These are phyloP conservation scores for Cryptosula pallasiana DNA, from an alignment of 2,888 invertebrate genomes.

Conservation along the genomic window DNA sequence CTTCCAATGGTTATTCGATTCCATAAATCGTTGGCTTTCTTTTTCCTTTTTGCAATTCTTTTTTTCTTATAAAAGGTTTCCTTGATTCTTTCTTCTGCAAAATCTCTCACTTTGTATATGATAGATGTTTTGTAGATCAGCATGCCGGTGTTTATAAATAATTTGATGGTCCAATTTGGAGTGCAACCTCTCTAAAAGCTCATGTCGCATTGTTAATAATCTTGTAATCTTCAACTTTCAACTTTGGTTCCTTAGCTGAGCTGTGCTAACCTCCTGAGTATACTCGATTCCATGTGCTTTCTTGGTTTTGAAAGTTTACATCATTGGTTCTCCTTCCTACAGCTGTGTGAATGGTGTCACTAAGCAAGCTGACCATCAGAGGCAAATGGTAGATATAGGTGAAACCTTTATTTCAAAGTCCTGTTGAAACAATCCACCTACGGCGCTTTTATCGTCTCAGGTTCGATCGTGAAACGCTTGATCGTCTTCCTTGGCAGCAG, in stretches of 20 bases:
- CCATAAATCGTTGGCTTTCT: neutral
- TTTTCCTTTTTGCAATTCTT: neutral
- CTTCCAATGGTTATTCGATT: neutral
- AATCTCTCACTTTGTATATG: neutral
- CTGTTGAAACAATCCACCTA: neutral
- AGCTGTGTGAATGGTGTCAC: neutral
- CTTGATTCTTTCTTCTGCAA: neutral
- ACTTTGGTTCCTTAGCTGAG: too few species aligned
- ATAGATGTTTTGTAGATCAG: neutral
- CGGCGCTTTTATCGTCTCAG: neutral
- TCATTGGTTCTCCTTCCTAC: neutral
- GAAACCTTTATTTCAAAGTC: neutral
- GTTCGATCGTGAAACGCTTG: neutral
- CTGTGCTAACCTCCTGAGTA: neutral
- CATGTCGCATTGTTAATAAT: neutral
- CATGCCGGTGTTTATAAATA: neutral
- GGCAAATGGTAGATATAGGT: neutral
- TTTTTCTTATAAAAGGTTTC: neutral
- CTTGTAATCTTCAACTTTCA: too few species aligned
- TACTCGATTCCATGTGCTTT: neutral
- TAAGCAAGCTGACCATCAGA: neutral
- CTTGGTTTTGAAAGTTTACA: too few species aligned
- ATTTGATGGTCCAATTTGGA: neutral
- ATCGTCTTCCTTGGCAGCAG: neutral
- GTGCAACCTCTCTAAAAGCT: constrained; percentile 1